These are phyloP conservation scores for Apoda limacodes DNA, from an alignment of 2,888 invertebrate species.

Conservation along the genomic window DNA sequence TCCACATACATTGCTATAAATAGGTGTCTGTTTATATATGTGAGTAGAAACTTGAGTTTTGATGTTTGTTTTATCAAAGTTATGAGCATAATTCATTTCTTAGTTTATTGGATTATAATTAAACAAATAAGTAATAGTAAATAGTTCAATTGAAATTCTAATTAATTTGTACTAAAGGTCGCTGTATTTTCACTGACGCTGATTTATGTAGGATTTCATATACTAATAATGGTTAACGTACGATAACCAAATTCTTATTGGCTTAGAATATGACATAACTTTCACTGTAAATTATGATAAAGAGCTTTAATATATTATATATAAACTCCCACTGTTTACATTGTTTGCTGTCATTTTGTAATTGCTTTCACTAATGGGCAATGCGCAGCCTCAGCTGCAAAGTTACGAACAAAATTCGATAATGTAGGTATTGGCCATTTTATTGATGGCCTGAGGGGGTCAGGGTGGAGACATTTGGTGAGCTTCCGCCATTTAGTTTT, in stretches of 20 bases:
- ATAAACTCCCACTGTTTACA: conserved; percentile 55
- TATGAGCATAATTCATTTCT: too few species aligned
- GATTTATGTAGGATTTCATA: conserved; percentile 2
- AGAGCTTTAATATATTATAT: too few species aligned
- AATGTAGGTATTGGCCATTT: conserved; percentile 71
- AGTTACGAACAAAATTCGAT: conserved; percentile 66
- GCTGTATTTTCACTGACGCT: too few species aligned
- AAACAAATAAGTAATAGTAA: too few species aligned
- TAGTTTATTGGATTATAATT: too few species aligned
- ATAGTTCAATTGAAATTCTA: too few species aligned
- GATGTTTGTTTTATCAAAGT: too few species aligned
- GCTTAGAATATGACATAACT: conserved; percentile 63
- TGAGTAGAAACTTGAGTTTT: conserved; percentile 61
- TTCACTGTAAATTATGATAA: conserved; percentile 42
- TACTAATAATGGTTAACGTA: conserved; percentile 22
- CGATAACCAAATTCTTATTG: conserved; percentile 3
- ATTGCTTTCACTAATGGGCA: conserved; percentile 53
- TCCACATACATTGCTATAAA: conserved; percentile 56
- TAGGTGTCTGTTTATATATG: conserved; percentile 61
- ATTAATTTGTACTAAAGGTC: too few species aligned
- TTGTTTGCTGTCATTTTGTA: conserved; percentile 49
- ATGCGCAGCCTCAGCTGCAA: conserved; percentile 58
- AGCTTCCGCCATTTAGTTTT: conserved; percentile 62
- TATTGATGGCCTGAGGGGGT: conserved; percentile 68
- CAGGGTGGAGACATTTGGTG: conserved; percentile 58